These are phyloP conservation scores for Beris chalybata DNA, from an alignment of 2,888 invertebrate genomes.

Conservation along the genomic window DNA sequence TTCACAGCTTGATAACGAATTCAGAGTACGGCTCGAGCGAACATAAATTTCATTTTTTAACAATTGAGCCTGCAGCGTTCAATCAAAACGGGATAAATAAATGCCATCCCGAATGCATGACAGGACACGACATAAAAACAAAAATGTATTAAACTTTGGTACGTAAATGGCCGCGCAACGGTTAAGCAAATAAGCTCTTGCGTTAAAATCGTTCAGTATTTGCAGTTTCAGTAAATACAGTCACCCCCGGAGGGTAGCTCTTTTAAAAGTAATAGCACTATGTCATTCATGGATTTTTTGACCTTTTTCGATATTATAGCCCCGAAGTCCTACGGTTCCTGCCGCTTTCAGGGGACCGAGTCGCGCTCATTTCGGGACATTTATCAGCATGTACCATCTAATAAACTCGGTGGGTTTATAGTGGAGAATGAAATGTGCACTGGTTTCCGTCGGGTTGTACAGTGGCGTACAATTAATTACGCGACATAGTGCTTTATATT, in stretches of 20 bases:
- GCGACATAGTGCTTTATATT: no score
- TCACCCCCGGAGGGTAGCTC: slow-evolving; percentile 3
- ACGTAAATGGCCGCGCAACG: not conserved
- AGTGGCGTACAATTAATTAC: no score
- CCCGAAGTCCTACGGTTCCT: not conserved
- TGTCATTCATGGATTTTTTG: no score
- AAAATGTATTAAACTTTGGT: not conserved
- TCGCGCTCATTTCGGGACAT: no score
- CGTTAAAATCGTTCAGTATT: not conserved
- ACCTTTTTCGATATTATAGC: no score
- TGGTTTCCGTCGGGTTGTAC: no score
- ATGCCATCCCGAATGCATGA: slow-evolving; percentile 25
- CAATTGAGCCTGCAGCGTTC: slow-evolving; percentile 33
- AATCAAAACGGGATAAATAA: slow-evolving; percentile 35
- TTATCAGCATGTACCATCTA: no score
- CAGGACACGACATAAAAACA: slow-evolving; percentile 6
- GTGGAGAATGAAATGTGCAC: no score
- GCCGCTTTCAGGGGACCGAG: no score
- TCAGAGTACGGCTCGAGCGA: slow-evolving; percentile 27
- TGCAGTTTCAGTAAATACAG: slow-evolving; percentile 1
- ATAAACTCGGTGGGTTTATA: no score
- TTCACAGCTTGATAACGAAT: no score
- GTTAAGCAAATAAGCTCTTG: slow-evolving; percentile 19
- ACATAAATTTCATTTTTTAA: slow-evolving; percentile 35
- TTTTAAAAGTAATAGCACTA: no score